These are phyloP conservation scores for Bombus ignitus DNA, from an alignment of 1,140 invertebrate genomes.

Conservation along the genomic window DNA sequence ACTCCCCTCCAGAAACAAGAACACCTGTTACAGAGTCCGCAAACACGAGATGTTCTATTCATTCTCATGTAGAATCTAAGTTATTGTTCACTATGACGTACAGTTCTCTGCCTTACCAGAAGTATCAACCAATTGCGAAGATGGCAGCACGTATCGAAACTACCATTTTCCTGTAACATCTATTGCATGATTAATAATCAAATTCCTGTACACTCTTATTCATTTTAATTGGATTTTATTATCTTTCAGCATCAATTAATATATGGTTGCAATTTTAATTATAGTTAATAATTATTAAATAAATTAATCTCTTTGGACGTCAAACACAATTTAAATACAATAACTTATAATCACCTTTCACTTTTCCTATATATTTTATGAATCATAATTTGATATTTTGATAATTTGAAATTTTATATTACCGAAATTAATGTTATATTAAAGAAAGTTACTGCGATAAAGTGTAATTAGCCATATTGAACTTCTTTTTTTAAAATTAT, in stretches of 20 bases:
- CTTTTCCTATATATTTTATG: neutral
- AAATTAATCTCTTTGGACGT: neutral
- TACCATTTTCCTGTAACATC: neutral
- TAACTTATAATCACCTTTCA: neutral
- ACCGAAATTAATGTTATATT: neutral
- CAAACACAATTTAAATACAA: neutral
- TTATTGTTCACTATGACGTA: slow-evolving; percentile 49
- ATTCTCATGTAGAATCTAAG: slow-evolving; percentile 70
- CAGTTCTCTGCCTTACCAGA: slow-evolving; percentile 53
- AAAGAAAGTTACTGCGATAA: neutral
- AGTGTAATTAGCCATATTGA: neutral
- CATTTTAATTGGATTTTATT: neutral
- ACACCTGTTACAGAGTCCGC: slow-evolving; percentile 75
- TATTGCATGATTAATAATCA: neutral
- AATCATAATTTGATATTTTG: neutral
- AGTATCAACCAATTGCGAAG: neutral
- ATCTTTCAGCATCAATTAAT: neutral
- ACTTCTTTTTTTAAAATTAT: neutral
- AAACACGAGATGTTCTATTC: slow-evolving; percentile 75
- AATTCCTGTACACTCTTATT: neutral
- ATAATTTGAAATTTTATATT: neutral
- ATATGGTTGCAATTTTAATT: neutral
- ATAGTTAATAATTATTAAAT: neutral
- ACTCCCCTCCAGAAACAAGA: slow-evolving; percentile 66
- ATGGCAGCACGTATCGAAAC: slow-evolving; percentile 58